phyloP scores from a whole-genome alignment of 2,113 vertebrate species.

The Hoplias malabaricus region DNA sequence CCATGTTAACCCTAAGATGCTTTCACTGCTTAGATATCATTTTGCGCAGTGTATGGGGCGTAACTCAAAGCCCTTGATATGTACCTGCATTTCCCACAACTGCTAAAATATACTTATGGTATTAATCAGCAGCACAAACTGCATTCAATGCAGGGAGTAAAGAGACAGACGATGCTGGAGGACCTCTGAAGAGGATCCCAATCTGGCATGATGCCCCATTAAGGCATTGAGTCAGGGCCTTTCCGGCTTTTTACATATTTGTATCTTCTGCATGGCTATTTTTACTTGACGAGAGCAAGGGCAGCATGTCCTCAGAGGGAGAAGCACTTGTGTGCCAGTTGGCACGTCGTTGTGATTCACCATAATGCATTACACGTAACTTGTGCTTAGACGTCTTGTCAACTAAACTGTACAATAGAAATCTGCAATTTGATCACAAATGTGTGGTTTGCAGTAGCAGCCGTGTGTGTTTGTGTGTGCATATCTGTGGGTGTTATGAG shows the following conservation, averaged over 20 bases:
- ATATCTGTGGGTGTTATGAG: neutral
- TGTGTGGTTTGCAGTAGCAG: neutral
- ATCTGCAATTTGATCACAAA: neutral
- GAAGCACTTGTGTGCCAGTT: neutral
- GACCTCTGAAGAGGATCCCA: neutral
- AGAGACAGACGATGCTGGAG: neutral
- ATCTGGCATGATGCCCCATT: neutral
- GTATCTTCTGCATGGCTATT: constrained; percentile 17
- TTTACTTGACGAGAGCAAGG: constrained; percentile 1
- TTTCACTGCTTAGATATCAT: neutral
- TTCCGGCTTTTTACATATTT: constrained; percentile 2
- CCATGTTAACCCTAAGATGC: neutral
- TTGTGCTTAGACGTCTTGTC: neutral
- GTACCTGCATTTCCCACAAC: neutral
- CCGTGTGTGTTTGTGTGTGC: neutral
- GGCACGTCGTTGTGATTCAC: neutral
- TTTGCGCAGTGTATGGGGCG: neutral
- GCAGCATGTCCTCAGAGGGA: neutral
- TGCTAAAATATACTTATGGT: neutral
- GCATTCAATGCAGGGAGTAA: neutral
- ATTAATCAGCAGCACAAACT: neutral
- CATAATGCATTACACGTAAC: neutral
- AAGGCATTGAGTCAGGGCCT: neutral
- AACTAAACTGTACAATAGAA: neutral
- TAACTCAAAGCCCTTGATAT: neutral